Conservation (phyloP, 2,113 vertebrate species). For the Meriones unguiculatus region DNA sequence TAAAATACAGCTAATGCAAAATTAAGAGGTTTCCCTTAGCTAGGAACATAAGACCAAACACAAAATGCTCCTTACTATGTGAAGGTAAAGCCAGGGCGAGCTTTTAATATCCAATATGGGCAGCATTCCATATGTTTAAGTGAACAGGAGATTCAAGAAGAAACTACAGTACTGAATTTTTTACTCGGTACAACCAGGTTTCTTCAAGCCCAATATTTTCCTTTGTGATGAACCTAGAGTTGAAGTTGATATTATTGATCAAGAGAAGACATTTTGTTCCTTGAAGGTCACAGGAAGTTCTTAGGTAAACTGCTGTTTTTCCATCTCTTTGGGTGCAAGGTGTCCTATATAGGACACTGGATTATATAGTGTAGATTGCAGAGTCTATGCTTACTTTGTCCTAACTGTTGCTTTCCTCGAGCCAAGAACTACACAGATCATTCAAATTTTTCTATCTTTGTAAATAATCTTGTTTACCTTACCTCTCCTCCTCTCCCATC, state of each 20-base stretch:
- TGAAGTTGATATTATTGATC: not conserved
- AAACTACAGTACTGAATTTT: not conserved
- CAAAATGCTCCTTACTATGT: not conserved
- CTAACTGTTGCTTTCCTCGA: not conserved
- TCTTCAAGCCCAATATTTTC: not conserved
- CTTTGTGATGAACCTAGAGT: not conserved
- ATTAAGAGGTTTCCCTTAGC: not conserved
- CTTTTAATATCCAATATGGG: not conserved
- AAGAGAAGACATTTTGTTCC: not conserved
- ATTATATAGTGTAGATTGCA: not conserved
- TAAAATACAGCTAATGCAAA: not conserved
- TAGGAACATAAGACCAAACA: not conserved
- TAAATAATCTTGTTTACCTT: not conserved
- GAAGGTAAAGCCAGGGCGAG: not conserved
- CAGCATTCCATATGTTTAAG: not conserved
- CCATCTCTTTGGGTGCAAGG: not conserved
- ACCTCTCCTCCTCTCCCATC: rapidly evolving
- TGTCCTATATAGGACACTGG: not conserved
- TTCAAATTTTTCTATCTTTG: not conserved
- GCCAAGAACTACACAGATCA: not conserved
- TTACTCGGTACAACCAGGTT: not conserved
- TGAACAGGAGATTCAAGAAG: not conserved
- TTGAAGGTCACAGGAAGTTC: not conserved
- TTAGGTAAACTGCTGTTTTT: not conserved
- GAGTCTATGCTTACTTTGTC: not conserved